phyloP scores from a whole-genome alignment of 2,888 invertebrate genomes.

The Nymphalis c-album region DNA sequence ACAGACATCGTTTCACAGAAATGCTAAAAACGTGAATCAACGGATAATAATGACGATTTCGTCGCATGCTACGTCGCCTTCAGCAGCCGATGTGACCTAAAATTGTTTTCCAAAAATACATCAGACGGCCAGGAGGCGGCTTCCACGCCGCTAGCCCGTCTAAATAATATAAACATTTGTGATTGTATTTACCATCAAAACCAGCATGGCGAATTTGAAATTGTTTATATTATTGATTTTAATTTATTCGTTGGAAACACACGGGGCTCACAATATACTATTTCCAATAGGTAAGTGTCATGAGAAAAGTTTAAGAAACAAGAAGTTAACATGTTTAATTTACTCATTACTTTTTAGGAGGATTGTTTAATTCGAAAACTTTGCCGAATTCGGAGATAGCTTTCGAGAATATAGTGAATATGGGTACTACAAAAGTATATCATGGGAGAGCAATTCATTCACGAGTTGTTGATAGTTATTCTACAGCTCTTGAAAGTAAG shows the following conservation, averaged over 20 bases:
- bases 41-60: slow-evolving; percentile 40
- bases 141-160: slow-evolving; percentile 54
- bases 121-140: slow-evolving; percentile 63
- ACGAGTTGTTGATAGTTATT: slow-evolving; percentile 61
- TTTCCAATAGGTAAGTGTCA: slow-evolving; percentile 61
- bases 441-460: slow-evolving; percentile 56
- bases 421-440: slow-evolving; percentile 52
- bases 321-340: slow-evolving; percentile 8
- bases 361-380: slow-evolving; percentile 70
- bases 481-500: slow-evolving; percentile 68
- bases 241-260: slow-evolving; percentile 34
- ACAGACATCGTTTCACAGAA: neutral
- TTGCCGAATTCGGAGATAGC: slow-evolving; percentile 51
- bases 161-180: slow-evolving; percentile 45
- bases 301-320: neutral
- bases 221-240: slow-evolving; percentile 46
- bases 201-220: slow-evolving; percentile 46
- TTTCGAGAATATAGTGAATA: slow-evolving; percentile 55
- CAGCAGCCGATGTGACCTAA: slow-evolving; percentile 68
- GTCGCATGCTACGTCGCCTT: slow-evolving; percentile 43
- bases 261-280: slow-evolving; percentile 47
- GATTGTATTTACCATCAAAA: slow-evolving; percentile 28
- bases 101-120: slow-evolving; percentile 78
- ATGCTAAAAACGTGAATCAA: slow-evolving; percentile 34
- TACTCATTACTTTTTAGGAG: slow-evolving; percentile 61